A percentile compares a stretch with the other conserved stretches of the same genome.
These are phyloP conservation scores for Hylia prasina DNA, from an alignment of 2,113 vertebrate species.

Conservation along the genomic window DNA sequence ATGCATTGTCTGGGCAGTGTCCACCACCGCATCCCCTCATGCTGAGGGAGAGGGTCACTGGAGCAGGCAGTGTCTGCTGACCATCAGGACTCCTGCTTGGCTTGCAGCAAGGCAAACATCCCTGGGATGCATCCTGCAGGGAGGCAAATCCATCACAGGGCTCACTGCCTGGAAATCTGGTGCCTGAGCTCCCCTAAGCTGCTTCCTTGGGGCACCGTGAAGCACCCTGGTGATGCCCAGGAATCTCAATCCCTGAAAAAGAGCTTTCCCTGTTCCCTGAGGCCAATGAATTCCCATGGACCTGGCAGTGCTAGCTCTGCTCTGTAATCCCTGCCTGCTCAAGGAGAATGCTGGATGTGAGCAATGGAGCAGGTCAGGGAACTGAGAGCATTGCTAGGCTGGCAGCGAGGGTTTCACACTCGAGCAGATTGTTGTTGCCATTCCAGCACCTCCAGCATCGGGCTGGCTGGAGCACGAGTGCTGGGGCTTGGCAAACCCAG, in stretches of 20 bases:
- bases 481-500: background rate
- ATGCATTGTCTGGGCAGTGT: background rate
- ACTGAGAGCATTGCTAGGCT: background rate
- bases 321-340: background rate
- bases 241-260: background rate
- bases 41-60: background rate
- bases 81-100: accelerated
- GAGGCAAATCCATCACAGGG: background rate
- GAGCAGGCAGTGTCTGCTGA: background rate
- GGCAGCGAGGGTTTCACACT: conserved; percentile 8
- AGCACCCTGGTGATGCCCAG: background rate
- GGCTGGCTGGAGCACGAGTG: background rate
- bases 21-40: background rate
- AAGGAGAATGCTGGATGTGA: conserved; percentile 30
- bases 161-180: background rate
- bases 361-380: background rate
- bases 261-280: background rate
- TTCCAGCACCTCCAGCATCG: background rate
- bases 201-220: background rate
- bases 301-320: background rate
- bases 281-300: background rate
- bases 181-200: background rate
- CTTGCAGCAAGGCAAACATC: background rate
- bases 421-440: conserved; percentile 14
- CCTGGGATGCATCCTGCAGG: background rate